A percentile compares a stretch with the other conserved stretches of the same genome.
phyloP scores from a whole-genome alignment of 92 coral and sea anemone species.

The Epizoanthus scotinus region DNA sequence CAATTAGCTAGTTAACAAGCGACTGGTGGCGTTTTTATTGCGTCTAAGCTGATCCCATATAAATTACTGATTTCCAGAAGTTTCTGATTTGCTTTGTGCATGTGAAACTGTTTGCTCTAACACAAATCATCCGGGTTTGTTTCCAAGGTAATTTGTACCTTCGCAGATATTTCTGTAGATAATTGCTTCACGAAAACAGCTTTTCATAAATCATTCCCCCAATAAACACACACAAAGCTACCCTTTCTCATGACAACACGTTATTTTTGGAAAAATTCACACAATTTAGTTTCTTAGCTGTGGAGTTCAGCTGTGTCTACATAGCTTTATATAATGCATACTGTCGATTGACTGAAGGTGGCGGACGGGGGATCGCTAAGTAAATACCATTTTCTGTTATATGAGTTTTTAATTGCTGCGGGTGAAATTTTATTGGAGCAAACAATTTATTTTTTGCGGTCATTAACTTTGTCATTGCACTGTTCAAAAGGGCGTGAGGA shows the following conservation, averaged over 20 bases:
- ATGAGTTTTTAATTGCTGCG: conserved; percentile 37
- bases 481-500: conserved; percentile 7
- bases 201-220: not conserved
- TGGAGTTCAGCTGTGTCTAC: conserved; percentile 33
- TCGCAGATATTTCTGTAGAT: not conserved
- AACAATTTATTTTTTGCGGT: conserved; percentile 21
- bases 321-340: conserved; percentile 18
- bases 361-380: not conserved
- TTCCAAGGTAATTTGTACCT: not conserved
- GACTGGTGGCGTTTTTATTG: conserved; percentile 24
- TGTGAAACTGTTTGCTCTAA: not conserved
- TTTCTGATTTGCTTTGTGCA: conserved; percentile 9
- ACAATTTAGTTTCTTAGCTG: conserved; percentile 17
- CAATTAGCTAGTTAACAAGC: conserved; percentile 9
- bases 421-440: conserved; percentile 36
- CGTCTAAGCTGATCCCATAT: conserved; percentile 15
- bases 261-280: conserved; percentile 36
- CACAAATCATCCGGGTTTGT: not conserved
- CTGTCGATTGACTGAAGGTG: conserved; percentile 36
- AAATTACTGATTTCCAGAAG: not conserved
- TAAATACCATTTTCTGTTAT: conserved; percentile 35
- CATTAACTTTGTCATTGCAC: conserved; percentile 26
- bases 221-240: not conserved
- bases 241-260: conserved; percentile 26
- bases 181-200: not conserved